These are phyloP conservation scores for Pseudobourletiella spinata DNA, from an alignment of 1,140 invertebrate genomes.

Conservation along the genomic window DNA sequence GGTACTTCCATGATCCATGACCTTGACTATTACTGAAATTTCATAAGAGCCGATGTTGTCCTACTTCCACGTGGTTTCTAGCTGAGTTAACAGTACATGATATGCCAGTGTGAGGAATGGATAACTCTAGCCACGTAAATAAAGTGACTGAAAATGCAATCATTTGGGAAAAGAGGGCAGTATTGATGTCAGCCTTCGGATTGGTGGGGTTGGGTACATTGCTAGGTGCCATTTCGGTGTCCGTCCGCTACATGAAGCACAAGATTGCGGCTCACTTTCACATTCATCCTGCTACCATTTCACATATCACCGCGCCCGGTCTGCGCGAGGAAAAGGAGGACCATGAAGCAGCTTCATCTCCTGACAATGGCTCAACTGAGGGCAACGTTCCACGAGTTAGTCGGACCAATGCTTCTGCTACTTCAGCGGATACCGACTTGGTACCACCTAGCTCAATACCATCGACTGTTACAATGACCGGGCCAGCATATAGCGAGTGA, in stretches of 20 bases:
- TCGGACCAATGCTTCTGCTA: background rate
- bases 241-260: constrained; percentile 16
- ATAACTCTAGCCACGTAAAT: too few relatives aligned
- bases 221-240: constrained; percentile 23
- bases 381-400: background rate
- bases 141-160: background rate
- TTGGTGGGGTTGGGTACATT: constrained; percentile 26
- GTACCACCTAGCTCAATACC: too few relatives aligned
- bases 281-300: constrained; percentile 12
- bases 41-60: too few relatives aligned
- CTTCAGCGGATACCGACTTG: background rate
- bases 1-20: too few relatives aligned
- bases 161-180: constrained; percentile 1
- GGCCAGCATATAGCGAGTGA: too few relatives aligned
- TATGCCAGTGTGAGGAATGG: too few relatives aligned
- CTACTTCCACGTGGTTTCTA: too few relatives aligned
- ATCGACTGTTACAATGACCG: too few relatives aligned
- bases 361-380: background rate
- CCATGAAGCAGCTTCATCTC: background rate
- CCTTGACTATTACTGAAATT: too few relatives aligned
- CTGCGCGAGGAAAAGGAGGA: background rate
- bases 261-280: constrained; percentile 22
- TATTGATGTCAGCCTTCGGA: constrained; percentile 18
- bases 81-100: too few relatives aligned
- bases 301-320: background rate